These are phyloP conservation scores for Oscheius sp. DNA, from an alignment of 2,888 invertebrate species.

Conservation along the genomic window DNA sequence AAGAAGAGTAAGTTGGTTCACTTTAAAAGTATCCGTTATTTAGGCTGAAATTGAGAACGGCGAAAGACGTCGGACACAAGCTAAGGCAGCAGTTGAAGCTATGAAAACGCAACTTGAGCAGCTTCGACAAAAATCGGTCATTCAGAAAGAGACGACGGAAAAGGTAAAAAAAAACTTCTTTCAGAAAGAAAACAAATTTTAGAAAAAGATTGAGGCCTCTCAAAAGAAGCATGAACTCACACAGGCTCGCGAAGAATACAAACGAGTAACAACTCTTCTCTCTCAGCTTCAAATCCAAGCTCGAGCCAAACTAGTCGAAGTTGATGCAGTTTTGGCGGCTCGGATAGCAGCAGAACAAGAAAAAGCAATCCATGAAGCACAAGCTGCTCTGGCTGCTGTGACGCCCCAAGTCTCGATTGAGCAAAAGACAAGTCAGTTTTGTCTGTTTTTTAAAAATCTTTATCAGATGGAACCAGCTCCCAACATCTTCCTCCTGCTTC, in stretches of 20 bases:
- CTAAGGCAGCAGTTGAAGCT: slow-evolving; percentile 45
- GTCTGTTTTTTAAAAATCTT: background rate
- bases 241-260: slow-evolving; percentile 38
- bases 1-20: slow-evolving; percentile 7
- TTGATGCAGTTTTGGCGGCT: slow-evolving; percentile 16
- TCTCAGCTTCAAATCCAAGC: slow-evolving; percentile 37
- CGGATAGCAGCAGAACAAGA: slow-evolving; percentile 10
- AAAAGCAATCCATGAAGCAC: background rate
- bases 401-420: slow-evolving; percentile 24
- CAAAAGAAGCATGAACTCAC: slow-evolving; percentile 25
- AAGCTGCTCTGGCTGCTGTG: slow-evolving; percentile 4
- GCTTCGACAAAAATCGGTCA: slow-evolving; percentile 41
- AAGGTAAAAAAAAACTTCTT: slow-evolving; percentile 12
- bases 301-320: slow-evolving; percentile 18
- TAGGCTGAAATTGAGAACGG: slow-evolving; percentile 61
- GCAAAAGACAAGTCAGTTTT: background rate
- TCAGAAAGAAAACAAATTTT: too few relatives aligned
- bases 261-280: slow-evolving; percentile 36
- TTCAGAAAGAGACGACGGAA: slow-evolving; percentile 42
- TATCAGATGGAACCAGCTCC: background rate
- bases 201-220: slow-evolving; percentile 35
- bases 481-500: slow-evolving; percentile 2
- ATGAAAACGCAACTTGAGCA: slow-evolving; percentile 37
- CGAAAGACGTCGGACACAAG: slow-evolving; percentile 40
- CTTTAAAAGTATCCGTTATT: slow-evolving; percentile 12